Percentiles rank a stretch among this genome's conserved stretches.
These are phyloP conservation scores for Semaprochilodus insignis DNA, from an alignment of 2,797 vertebrate genomes.

Conservation along the genomic window DNA sequence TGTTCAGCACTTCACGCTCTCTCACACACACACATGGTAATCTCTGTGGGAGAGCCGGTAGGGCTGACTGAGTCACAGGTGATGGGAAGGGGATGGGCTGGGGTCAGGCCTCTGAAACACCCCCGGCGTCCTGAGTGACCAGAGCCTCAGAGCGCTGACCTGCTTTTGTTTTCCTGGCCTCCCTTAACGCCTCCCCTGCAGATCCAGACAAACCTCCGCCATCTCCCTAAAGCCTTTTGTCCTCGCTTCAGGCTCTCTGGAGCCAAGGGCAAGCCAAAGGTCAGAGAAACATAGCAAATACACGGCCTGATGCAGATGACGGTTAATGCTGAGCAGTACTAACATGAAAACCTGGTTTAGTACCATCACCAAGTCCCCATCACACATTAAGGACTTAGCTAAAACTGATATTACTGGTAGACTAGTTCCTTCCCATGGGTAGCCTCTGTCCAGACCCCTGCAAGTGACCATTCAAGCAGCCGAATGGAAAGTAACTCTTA, in stretches of 20 bases:
- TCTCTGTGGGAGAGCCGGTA: constrained; percentile 37
- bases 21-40: constrained; percentile 17
- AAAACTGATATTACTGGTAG: too few species aligned
- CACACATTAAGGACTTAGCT: too few species aligned
- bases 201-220: constrained; percentile 21
- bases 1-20: constrained; percentile 21
- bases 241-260: constrained; percentile 35
- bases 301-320: not conserved
- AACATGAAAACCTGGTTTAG: not conserved
- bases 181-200: not conserved
- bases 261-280: constrained; percentile 43
- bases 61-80: constrained; percentile 13
- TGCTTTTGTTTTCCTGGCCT: constrained; percentile 33
- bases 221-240: constrained; percentile 41
- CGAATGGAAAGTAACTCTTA: too few species aligned
- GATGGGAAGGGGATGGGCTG: constrained; percentile 17
- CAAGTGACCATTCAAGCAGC: too few species aligned
- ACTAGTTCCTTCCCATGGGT: too few species aligned
- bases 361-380: too few species aligned
- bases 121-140: constrained; percentile 3
- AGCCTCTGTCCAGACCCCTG: too few species aligned
- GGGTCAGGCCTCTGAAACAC: constrained; percentile 22
- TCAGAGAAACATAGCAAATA: not conserved
- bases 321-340: constrained; percentile 4
- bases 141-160: constrained; percentile 22